Evolutionary conservation across 2,888 invertebrate genomes (phyloP).

Genomic region (Macaria liturata): DNA sequence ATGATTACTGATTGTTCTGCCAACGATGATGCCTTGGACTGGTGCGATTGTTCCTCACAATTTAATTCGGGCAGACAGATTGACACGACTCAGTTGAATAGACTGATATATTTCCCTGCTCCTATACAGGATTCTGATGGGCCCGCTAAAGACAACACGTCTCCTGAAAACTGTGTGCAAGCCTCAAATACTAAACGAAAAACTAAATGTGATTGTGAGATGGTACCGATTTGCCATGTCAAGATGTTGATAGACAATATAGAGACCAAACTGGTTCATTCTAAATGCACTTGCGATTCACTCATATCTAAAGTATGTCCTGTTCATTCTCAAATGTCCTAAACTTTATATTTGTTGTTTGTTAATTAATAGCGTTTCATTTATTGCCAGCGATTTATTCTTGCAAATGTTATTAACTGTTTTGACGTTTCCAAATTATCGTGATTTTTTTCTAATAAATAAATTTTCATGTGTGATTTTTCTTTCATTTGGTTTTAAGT

Average conservation of each 20-base stretch:
- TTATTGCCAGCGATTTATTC: slow-evolving; percentile 15
- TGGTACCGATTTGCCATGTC: slow-evolving; percentile 72
- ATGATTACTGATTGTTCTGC: slow-evolving; percentile 34
- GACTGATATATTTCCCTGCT: slow-evolving; percentile 45
- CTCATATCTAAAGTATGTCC: slow-evolving; percentile 63
- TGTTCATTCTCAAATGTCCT: slow-evolving; percentile 47
- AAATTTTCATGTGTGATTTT: background rate
- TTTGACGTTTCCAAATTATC: background rate
- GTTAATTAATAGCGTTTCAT: slow-evolving; percentile 22
- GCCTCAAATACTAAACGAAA: slow-evolving; percentile 27
- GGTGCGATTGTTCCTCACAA: slow-evolving; percentile 39
- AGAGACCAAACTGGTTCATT: slow-evolving; percentile 58
- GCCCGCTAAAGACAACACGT: slow-evolving; percentile 28
- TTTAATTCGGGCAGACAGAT: slow-evolving; percentile 25
- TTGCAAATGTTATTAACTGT: background rate
- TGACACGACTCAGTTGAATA: slow-evolving; percentile 38
- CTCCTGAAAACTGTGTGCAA: slow-evolving; percentile 23
- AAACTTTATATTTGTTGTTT: background rate
- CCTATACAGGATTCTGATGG: slow-evolving; percentile 32
- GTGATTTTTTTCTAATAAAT: slow-evolving; percentile 1
- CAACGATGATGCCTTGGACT: slow-evolving; percentile 37
- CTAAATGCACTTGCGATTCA: slow-evolving; percentile 69
- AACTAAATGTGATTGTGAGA: slow-evolving; percentile 57
- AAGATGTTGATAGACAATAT: slow-evolving; percentile 73
- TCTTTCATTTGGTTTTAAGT: no score